These are phyloP conservation scores for Fragum fragum DNA, from an alignment of 2,888 invertebrate genomes.

Conservation along the genomic window DNA sequence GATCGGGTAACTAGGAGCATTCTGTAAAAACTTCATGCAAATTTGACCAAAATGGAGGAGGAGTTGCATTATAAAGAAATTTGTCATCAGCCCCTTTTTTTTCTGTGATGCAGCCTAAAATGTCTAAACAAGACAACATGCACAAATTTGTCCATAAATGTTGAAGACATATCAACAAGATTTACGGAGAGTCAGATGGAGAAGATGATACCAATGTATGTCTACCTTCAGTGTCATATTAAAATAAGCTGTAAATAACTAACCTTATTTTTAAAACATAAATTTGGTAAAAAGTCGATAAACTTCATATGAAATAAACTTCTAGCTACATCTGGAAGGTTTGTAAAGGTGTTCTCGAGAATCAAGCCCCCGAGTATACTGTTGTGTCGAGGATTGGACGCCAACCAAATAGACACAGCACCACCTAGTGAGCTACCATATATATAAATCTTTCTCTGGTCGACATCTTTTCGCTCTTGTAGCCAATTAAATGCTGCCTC, in stretches of 20 bases:
- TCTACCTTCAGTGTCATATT: too few species aligned
- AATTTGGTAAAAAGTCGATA: conserved; percentile 92
- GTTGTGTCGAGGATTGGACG: conserved; percentile 92
- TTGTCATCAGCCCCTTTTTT: not conserved
- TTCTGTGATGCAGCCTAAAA: too few species aligned
- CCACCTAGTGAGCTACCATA: conserved; percentile 97
- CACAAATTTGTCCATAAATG: too few species aligned
- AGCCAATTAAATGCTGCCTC: conserved; percentile 95
- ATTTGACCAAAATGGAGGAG: too few species aligned
- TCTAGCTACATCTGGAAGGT: conserved; percentile 96
- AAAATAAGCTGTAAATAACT: conserved; percentile 22
- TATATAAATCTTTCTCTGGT: conserved; percentile 93
- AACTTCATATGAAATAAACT: conserved; percentile 92
- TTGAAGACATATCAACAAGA: too few species aligned
- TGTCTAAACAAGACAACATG: too few species aligned
- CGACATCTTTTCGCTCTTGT: conserved; percentile 93
- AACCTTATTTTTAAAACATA: conserved; percentile 97
- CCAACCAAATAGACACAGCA: conserved; percentile 96
- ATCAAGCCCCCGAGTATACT: conserved; percentile 95
- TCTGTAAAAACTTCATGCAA: too few species aligned
- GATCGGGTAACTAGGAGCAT: too few species aligned
- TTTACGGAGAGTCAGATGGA: too few species aligned
- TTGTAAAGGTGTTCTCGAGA: conserved; percentile 98
- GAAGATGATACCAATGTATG: too few species aligned
- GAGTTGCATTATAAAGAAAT: not conserved